Evolutionary conservation across 2,797 vertebrate species (phyloP), one percentile per base, ranked within the genome.

Genomic region (Discoglossus pictus): DNA sequence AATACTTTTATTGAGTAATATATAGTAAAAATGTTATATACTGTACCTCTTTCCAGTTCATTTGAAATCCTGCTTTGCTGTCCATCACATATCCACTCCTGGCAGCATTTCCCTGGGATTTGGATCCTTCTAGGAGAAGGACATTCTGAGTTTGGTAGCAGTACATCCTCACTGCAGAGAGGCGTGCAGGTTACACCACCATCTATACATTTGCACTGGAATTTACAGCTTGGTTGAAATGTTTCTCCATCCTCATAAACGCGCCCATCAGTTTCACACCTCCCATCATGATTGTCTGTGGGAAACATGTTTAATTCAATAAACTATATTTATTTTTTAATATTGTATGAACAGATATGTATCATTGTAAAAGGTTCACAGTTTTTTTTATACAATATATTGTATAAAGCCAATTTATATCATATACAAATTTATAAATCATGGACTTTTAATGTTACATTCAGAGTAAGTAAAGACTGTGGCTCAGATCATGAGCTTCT

Each of bases 101-200:
- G 92, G 75, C 97, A 99, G 88, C 97, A 99, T 73, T 90, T 92
- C 16, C 95, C 96, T 0, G 90, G 93, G 2, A 94, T 70, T 25
- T 86, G 84, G 7, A 96, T 51, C 0, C 78, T 83, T 40, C 83
- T 88, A 0, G 97, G 96, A 71, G 84, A 51, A 15, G 92, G 95
- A 51, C 97, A 99, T 78, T 97, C 94, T 0, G 87, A 77, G 24
- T 81, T 90, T 67, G 95, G 93, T 56, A 93, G 87, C 17, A 82
- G 90, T 2, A 82, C 48, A 0, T 84, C 86, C 72, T 94, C 78
- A 1, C 84, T 88, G 83, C 97, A 99, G 1, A 85, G 78, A 0
- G 91, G 91, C 69, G 94, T 73, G 1, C 97, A 99, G 75, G 52
- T 90, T 72, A 98, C 83, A 7, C 93, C 93, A 1, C 95, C 94